Conservation (phyloP, 1,140 invertebrate species). For the Drosophila tropicalis region DNA sequence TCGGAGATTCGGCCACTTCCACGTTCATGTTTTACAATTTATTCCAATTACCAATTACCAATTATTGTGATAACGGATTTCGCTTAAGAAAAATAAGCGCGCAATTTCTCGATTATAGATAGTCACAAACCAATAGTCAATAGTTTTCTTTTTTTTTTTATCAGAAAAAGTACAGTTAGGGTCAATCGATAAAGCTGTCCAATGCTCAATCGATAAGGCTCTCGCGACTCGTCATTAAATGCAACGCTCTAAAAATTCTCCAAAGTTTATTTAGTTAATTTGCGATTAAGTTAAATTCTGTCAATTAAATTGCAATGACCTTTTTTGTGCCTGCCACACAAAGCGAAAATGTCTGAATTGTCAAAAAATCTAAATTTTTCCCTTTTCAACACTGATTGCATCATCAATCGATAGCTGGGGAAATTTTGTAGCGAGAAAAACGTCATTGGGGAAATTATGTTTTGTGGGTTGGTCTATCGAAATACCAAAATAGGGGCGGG, state of each 20-base stretch:
- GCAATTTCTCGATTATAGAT: slow-evolving; percentile 82
- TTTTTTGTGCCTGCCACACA: slow-evolving; percentile 21
- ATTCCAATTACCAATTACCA: slow-evolving; percentile 19
- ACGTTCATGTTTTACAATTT: slow-evolving; percentile 54
- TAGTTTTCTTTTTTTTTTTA: slow-evolving; percentile 79
- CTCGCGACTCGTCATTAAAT: slow-evolving; percentile 13
- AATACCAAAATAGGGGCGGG: too few relatives aligned
- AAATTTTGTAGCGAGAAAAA: slow-evolving; percentile 45
- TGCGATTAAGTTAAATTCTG: slow-evolving; percentile 5
- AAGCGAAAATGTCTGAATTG: slow-evolving; percentile 35
- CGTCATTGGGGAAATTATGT: slow-evolving; percentile 46
- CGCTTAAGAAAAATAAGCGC: slow-evolving; percentile 64
- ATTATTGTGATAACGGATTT: slow-evolving; percentile 58
- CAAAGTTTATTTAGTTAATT: slow-evolving; percentile 15
- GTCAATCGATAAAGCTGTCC: slow-evolving; percentile 72
- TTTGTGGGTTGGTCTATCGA: too few relatives aligned
- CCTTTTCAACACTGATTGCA: slow-evolving; percentile 75
- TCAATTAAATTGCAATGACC: slow-evolving; percentile 19
- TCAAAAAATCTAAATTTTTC: slow-evolving; percentile 8
- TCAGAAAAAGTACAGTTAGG: slow-evolving; percentile 73
- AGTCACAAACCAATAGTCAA: slow-evolving; percentile 74
- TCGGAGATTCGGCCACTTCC: slow-evolving; percentile 58
- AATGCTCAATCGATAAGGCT: slow-evolving; percentile 37
- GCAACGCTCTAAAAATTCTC: slow-evolving; percentile 3
- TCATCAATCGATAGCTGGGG: slow-evolving; percentile 80